These are phyloP conservation scores for Dusona sp. DNA, from an alignment of 2,888 invertebrate species.

Conservation along the genomic window DNA sequence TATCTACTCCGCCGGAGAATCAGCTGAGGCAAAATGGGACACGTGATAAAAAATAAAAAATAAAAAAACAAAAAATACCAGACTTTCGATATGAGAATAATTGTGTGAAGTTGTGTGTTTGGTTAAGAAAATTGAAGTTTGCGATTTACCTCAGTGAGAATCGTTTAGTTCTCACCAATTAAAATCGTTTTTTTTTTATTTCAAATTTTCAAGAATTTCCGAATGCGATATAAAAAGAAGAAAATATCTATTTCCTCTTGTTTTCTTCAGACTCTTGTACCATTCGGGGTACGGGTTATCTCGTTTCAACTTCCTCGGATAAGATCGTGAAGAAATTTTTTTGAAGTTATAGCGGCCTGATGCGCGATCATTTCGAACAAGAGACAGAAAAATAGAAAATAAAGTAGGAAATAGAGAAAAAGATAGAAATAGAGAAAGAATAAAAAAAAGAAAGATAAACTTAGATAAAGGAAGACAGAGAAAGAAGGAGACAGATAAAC, in stretches of 20 bases:
- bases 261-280: conserved; percentile 46
- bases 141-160: background rate
- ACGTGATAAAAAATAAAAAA: conserved; percentile 1
- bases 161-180: background rate
- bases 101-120: background rate
- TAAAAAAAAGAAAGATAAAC: background rate
- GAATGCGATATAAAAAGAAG: background rate
- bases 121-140: background rate
- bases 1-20: conserved; percentile 12
- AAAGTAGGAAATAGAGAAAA: background rate
- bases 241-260: conserved; percentile 44
- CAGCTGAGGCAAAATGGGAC: conserved; percentile 14
- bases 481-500: background rate
- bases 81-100: background rate
- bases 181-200: background rate
- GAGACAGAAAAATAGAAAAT: background rate
- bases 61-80: background rate
- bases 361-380: background rate
- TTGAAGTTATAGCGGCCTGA: conserved; percentile 41
- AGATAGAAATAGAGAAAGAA: background rate
- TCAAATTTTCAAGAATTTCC: background rate
- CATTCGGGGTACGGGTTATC: conserved; percentile 15
- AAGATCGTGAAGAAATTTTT: conserved; percentile 65
- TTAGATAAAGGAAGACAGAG: background rate
- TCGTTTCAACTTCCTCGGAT: conserved; percentile 55